phyloP scores from a whole-genome alignment of 2,113 vertebrate genomes.

The Asarcornis scutulata region DNA sequence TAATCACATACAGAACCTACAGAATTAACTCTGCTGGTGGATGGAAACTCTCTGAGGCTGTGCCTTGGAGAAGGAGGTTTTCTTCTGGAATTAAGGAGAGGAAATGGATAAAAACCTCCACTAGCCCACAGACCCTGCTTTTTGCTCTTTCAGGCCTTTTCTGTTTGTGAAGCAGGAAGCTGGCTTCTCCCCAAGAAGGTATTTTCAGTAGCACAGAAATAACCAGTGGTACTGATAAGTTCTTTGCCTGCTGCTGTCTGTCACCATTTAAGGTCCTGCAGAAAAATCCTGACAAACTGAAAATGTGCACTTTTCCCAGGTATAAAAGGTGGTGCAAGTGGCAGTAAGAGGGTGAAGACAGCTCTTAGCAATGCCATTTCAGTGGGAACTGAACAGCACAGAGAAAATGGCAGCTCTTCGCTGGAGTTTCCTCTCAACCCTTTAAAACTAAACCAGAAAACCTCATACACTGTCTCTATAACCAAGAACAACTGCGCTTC shows the following conservation, averaged over 20 bases:
- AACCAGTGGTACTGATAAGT: neutral
- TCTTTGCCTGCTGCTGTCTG: neutral
- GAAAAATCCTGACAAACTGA: neutral
- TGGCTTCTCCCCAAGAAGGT: neutral
- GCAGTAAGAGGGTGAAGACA: neutral
- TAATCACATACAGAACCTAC: neutral
- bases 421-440: neutral
- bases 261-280: neutral
- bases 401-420: fast-evolving
- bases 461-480: neutral
- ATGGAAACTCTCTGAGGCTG: neutral
- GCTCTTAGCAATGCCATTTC: neutral
- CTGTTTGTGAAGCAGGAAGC: neutral
- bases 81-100: constrained; percentile 15
- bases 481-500: neutral
- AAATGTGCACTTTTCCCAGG: fast-evolving
- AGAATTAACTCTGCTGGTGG: neutral
- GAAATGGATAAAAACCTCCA: neutral
- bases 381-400: neutral
- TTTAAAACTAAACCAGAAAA: neutral
- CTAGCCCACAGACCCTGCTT: neutral
- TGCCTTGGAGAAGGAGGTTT: neutral
- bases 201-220: neutral
- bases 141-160: neutral
- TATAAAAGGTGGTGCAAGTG: neutral